phyloP scores from a whole-genome alignment of 2,797 vertebrate genomes.

The Paramormyrops hopkinsi region DNA sequence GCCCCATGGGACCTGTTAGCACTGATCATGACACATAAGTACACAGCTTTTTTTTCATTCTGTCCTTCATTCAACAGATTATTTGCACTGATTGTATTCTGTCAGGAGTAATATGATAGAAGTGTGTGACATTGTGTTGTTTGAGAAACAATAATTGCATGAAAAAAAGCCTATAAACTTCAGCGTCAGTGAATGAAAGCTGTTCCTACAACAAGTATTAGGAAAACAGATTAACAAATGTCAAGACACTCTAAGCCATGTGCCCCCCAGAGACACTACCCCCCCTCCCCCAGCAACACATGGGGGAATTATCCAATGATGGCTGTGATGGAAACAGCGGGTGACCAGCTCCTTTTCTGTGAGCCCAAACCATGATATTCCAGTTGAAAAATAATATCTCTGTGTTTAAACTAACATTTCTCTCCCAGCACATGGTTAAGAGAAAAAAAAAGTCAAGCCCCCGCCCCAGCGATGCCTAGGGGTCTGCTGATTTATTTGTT shows the following conservation, averaged over 20 bases:
- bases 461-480: neutral
- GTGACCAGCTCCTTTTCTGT: neutral
- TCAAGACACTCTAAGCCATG: neutral
- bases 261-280: neutral
- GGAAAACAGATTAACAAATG: constrained; percentile 8
- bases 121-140: neutral
- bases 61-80: neutral
- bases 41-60: constrained; percentile 9
- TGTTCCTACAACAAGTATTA: neutral
- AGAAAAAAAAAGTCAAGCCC: neutral
- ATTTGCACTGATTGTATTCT: constrained; percentile 7
- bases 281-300: neutral
- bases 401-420: neutral
- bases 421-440: neutral
- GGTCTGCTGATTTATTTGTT: neutral
- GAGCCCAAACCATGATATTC: neutral
- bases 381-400: neutral
- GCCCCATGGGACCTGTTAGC: constrained; percentile 28
- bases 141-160: neutral
- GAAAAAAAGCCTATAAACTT: neutral
- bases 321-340: neutral
- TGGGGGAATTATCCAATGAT: neutral
- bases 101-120: neutral
- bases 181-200: neutral
- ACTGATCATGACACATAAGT: constrained; percentile 34